phyloP scores from a whole-genome alignment of 1,140 invertebrate genomes.

The Anthonomus grandis region DNA sequence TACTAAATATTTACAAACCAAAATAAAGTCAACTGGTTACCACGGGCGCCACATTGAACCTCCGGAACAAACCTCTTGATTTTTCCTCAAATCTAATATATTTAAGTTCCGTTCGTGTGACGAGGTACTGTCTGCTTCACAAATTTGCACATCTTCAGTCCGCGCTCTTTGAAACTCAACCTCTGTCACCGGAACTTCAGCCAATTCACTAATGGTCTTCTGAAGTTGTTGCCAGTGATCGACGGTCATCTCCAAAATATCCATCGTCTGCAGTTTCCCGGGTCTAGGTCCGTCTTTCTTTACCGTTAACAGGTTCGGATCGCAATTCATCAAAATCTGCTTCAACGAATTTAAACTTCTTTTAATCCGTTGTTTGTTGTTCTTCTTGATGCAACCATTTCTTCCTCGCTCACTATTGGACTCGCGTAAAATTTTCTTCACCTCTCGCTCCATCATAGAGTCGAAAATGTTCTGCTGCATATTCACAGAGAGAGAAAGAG shows the following conservation, averaged over 20 bases:
- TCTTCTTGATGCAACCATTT: background rate
- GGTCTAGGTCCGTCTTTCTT: slow-evolving; percentile 14
- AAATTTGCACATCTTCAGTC: too few species aligned
- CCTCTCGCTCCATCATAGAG: background rate
- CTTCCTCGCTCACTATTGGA: background rate
- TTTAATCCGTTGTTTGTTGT: slow-evolving; percentile 8
- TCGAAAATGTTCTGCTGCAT: slow-evolving; percentile 4
- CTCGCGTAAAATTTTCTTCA: slow-evolving; percentile 3
- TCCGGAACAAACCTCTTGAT: too few species aligned
- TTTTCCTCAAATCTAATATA: too few species aligned
- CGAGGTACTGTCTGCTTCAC: too few species aligned
- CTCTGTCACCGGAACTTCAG: too few species aligned
- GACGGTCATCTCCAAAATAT: slow-evolving; percentile 22
- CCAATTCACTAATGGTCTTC: too few species aligned
- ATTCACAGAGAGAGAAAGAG: too few species aligned
- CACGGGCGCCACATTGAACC: too few species aligned
- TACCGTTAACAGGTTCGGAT: slow-evolving; percentile 15
- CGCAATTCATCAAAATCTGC: slow-evolving; percentile 22
- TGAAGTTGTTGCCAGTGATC: slow-evolving; percentile 11
- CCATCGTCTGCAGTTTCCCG: slow-evolving; percentile 8
- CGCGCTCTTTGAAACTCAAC: too few species aligned
- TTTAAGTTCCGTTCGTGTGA: too few species aligned
- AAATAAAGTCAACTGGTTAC: too few species aligned
- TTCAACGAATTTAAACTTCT: slow-evolving; percentile 10
- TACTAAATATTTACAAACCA: too few species aligned